Evolutionary conservation across 2,888 invertebrate genomes (phyloP).

Genomic region (Lycophotia porphyrea): DNA sequence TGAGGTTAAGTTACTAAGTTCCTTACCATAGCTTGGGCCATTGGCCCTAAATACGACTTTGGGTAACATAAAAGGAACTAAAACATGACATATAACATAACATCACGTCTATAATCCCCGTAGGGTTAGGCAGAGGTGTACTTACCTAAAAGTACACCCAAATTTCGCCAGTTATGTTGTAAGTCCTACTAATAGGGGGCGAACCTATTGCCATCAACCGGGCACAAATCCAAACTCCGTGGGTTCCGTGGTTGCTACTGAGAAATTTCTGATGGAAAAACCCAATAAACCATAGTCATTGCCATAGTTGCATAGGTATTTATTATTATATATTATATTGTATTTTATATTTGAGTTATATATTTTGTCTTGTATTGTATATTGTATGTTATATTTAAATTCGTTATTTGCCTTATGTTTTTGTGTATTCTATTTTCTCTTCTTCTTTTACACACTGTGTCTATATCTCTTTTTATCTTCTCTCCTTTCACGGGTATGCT

Average conservation of each 20-base stretch:
- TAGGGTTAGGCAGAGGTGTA: neutral
- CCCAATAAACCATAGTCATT: no score
- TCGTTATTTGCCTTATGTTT: no score
- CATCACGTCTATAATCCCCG: neutral
- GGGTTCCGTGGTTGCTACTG: neutral
- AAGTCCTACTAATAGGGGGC: neutral
- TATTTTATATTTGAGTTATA: no score
- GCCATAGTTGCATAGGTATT: no score
- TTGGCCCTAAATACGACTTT: constrained; percentile 6
- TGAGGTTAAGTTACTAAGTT: neutral
- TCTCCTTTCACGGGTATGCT: no score
- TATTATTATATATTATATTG: no score
- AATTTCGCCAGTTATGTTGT: neutral
- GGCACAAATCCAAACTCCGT: neutral
- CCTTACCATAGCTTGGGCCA: neutral
- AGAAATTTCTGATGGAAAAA: neutral
- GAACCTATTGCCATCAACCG: neutral
- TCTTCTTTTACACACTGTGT: no score
- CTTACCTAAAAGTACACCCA: neutral
- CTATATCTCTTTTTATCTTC: no score
- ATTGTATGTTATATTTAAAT: no score
- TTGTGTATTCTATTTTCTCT: no score
- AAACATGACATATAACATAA: neutral
- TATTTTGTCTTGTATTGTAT: no score
- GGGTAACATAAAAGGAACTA: neutral